Evolutionary conservation across 2,888 invertebrate species (phyloP), one percentile per base, ranked within the genome.

Genomic region (Drosophila demipolita): DNA sequence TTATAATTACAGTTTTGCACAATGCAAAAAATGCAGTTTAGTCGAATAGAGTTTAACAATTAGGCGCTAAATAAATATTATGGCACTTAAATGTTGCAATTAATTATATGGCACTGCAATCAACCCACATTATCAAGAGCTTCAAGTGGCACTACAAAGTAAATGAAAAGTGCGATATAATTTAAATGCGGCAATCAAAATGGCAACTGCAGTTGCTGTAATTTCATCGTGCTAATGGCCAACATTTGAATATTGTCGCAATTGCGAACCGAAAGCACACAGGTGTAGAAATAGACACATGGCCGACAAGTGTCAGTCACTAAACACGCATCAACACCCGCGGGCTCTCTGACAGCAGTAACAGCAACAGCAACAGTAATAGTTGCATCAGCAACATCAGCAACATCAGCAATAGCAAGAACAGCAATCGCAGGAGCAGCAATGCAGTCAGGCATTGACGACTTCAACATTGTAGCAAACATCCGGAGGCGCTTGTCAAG

Each of bases 401-500:
- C 38, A 49, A 2, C 52, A 63, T n/a, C 50, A 63, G 23, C 54
- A 54, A n/a, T 2, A 64, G 23, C 32, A 36, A 17, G 4, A 63
- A 33, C 52, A 59, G 20, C 38, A 57, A 52, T 52, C 7, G 36
- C 42, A 36, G 38, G 32, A 50, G 23, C 26, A 3, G 67, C 35
- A 45, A 52, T 66, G 78, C 75, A 64, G 52, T 60, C 66, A 65
- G 42, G 62, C 72, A 52, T 62, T 73, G 73, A 63, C 57, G 62
- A 63, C 23, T 15, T 54, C 61, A 78, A 69, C 73, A 79, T 66
- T 73, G 68, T 68, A 58, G 64, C 70, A 64, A 45, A 71, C 80
- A 80, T 63, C 80, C 78, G 69, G 79, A 76, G 82, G 82, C 82
- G 74, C 82, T 81, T 83, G 84, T 83, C 84, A 83, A 83, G 78